Base-by-base conservation (phyloP, 2,113 vertebrate genomes). In the Lophius piscatorius region DNA sequence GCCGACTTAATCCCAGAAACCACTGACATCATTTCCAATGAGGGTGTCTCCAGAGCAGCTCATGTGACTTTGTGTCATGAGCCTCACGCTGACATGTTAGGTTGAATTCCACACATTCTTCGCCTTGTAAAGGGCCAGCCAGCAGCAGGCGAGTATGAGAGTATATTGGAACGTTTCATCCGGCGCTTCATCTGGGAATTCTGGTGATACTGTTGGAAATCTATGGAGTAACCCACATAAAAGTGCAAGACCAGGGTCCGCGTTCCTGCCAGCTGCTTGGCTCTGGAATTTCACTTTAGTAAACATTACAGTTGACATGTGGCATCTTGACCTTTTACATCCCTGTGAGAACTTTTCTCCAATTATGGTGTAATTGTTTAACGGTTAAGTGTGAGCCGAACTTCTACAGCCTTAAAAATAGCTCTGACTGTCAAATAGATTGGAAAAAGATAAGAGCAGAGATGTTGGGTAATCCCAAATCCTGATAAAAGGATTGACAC, bases 71-170 rank as follows among this genome's bases (percentile, higher is more conserved):
- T 66, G 46, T 2, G 34, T 83, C 76, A 66, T 24, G 28, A 68
- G 61, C 58, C 63, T 69, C 65, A 76, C 77, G 31, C 60, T 20
- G 58, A 84, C 59, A 55, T 38, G 73, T 75, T 74, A 71, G 78
- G 57, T 59, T 76, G 61, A 75, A 87, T 87, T 87, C 83, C 74
- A 6, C 35, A 33, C 69, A 85, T 89, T 84, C 83, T 76, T 65
- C 20, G 0, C 17, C 54, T 78, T 74, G 61, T 16, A 8, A 74
- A 49, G 26, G 3, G 57, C 48, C n/a, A 33, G 70, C 45, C 57
- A 33, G 60, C 58, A 50, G 54, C 70, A 44, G 60, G 38, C 33
- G 33, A 63, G 64, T 56, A 39, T 0, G 6, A 70, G 74, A 63
- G 39, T 59, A 51, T 56, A 7, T 2, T 29, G 23, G 34, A 23